phyloP scores from a whole-genome alignment of 2,797 vertebrate species.

The Hephaestus fuliginosus region DNA sequence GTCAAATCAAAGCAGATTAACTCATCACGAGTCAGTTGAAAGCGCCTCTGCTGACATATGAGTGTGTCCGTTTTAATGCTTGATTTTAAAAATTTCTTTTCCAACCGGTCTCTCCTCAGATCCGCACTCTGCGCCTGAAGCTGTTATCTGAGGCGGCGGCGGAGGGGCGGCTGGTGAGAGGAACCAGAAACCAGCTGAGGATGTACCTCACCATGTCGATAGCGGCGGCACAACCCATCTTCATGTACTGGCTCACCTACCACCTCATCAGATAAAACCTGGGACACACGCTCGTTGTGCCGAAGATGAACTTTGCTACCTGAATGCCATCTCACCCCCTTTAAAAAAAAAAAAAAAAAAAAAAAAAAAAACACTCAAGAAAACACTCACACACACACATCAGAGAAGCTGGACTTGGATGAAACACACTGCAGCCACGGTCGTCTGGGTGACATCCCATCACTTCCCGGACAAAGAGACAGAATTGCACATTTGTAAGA shows the following conservation, averaged over 20 bases:
- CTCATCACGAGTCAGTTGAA: neutral
- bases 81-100: neutral
- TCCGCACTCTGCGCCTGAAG: constrained; percentile 92
- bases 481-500: constrained; percentile 38
- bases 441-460: constrained; percentile 24
- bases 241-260: constrained; percentile 97
- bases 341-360: neutral
- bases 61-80: neutral
- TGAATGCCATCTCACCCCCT: constrained; percentile 26
- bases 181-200: constrained; percentile 92
- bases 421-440: constrained; percentile 11
- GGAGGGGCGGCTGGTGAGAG: constrained; percentile 88
- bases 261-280: constrained; percentile 90
- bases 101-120: constrained; percentile 76
- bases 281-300: constrained; percentile 15
- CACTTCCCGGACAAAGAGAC: constrained; percentile 12
- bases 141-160: constrained; percentile 92
- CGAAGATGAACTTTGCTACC: constrained; percentile 42
- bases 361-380: neutral
- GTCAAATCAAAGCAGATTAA: neutral
- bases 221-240: constrained; percentile 91
- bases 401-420: constrained; percentile 42
- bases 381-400: constrained; percentile 1
- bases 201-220: constrained; percentile 97
- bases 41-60: neutral